A percentile compares a stretch with the other conserved stretches of the same genome.
Evolutionary conservation across 2,113 vertebrate genomes (phyloP).

Genomic region (Opisthocomus hoazin): DNA sequence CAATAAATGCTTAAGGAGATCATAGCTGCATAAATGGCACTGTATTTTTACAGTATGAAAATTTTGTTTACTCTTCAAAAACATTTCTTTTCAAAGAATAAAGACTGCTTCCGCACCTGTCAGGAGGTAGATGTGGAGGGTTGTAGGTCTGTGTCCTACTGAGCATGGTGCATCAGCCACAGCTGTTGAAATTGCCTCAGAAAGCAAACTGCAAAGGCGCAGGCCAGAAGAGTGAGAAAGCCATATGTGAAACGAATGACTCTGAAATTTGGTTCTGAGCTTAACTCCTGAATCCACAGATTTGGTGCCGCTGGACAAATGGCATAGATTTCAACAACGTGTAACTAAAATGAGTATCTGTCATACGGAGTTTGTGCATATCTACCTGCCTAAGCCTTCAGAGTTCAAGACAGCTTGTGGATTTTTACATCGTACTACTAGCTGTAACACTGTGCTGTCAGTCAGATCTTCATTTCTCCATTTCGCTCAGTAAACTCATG

Average conservation of each 20-base stretch:
- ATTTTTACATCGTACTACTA: neutral
- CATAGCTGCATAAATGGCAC: neutral
- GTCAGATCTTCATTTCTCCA: neutral
- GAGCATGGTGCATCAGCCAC: neutral
- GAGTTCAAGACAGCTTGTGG: neutral
- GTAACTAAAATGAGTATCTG: neutral
- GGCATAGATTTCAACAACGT: neutral
- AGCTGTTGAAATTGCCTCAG: neutral
- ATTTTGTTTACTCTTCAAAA: neutral
- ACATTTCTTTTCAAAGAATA: neutral
- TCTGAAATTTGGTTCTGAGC: neutral
- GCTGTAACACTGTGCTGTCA: neutral
- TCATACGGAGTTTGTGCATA: neutral
- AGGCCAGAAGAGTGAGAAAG: neutral
- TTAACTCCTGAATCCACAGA: neutral
- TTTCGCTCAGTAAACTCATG: neutral
- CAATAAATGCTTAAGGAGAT: neutral
- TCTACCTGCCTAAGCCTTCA: neutral
- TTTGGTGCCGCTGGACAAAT: neutral
- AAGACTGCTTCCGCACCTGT: neutral
- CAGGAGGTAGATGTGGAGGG: neutral
- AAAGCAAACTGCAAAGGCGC: neutral
- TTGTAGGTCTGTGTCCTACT: neutral
- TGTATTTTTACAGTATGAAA: neutral
- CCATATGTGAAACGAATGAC: neutral